phyloP scores from a whole-genome alignment of 2,888 invertebrate genomes.

The Sphaerophoria rueppellii region DNA sequence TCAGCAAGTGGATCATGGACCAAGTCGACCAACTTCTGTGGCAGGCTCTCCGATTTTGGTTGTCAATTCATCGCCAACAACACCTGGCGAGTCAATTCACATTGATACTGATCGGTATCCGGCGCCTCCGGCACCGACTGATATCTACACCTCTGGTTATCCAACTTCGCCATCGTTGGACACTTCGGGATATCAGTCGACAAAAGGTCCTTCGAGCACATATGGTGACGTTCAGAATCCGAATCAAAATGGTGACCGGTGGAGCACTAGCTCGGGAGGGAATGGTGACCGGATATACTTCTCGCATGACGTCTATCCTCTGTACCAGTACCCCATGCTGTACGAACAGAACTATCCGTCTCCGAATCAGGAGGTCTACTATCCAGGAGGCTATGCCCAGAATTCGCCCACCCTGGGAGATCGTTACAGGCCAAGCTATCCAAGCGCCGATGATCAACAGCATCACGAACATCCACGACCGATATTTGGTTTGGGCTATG shows the following conservation, averaged over 20 bases:
- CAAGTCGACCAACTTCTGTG: constrained; percentile 69
- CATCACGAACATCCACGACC: constrained; percentile 78
- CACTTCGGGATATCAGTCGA: constrained; percentile 67
- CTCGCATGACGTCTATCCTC: constrained; percentile 80
- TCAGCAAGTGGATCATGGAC: constrained; percentile 44
- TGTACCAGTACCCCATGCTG: constrained; percentile 81
- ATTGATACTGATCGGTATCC: constrained; percentile 66
- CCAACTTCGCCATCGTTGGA: constrained; percentile 67
- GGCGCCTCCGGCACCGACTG: constrained; percentile 70
- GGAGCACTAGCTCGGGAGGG: constrained; percentile 30
- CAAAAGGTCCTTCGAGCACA: constrained; percentile 29
- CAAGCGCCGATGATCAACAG: constrained; percentile 72
- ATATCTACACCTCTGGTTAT: constrained; percentile 68
- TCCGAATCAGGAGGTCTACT: constrained; percentile 80
- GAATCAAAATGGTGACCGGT: constrained; percentile 68
- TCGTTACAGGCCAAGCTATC: constrained; percentile 77
- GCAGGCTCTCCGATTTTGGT: constrained; percentile 77
- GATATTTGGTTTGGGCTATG: constrained; percentile 80
- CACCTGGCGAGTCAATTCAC: constrained; percentile 40
- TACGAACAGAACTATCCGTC: constrained; percentile 81
- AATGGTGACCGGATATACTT: constrained; percentile 79
- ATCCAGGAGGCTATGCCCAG: constrained; percentile 81
- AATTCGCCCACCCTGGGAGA: constrained; percentile 80
- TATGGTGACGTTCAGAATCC: constrained; percentile 8
- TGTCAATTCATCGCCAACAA: constrained; percentile 78